Percentiles rank a stretch among this genome's conserved stretches.
Evolutionary conservation across 1,140 invertebrate species (phyloP).

Genomic region (Heliconius eleuchia): DNA sequence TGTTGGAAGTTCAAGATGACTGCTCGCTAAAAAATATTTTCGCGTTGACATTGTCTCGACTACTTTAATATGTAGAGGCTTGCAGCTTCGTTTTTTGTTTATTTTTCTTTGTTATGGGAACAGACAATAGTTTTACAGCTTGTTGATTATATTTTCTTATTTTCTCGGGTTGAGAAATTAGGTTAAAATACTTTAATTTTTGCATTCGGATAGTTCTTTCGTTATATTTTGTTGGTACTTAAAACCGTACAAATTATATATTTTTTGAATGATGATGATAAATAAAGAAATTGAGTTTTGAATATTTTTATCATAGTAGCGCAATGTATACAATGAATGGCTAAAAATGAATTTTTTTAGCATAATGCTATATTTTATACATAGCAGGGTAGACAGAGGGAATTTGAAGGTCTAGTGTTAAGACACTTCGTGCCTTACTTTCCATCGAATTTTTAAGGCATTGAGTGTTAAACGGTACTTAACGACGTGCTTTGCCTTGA

Average conservation of each 20-base stretch:
- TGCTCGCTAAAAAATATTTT: slow-evolving; percentile 47
- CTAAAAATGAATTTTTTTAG: too few species aligned
- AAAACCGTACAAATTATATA: not conserved
- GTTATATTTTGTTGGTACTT: not conserved
- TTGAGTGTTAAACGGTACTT: too few species aligned
- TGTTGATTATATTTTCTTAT: not conserved
- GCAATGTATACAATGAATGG: too few species aligned
- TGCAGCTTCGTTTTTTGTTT: slow-evolving; percentile 6
- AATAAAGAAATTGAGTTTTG: not conserved
- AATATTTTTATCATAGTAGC: not conserved
- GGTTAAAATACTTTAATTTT: not conserved
- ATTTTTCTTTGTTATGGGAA: slow-evolving; percentile 9
- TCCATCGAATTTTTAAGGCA: too few species aligned
- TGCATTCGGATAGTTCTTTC: not conserved
- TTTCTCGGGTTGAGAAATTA: not conserved
- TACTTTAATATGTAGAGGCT: slow-evolving; percentile 31
- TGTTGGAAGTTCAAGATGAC: slow-evolving; percentile 57
- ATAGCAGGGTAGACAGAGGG: too few species aligned
- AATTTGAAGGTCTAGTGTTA: too few species aligned
- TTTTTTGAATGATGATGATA: not conserved
- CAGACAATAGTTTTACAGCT: slow-evolving; percentile 7
- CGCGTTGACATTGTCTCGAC: slow-evolving; percentile 54
- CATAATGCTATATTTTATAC: too few species aligned
- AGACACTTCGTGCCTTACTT: too few species aligned
- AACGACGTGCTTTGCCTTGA: too few species aligned